phyloP scores from a whole-genome alignment of 2,113 vertebrate species.

The Prochilodus magdalenae region DNA sequence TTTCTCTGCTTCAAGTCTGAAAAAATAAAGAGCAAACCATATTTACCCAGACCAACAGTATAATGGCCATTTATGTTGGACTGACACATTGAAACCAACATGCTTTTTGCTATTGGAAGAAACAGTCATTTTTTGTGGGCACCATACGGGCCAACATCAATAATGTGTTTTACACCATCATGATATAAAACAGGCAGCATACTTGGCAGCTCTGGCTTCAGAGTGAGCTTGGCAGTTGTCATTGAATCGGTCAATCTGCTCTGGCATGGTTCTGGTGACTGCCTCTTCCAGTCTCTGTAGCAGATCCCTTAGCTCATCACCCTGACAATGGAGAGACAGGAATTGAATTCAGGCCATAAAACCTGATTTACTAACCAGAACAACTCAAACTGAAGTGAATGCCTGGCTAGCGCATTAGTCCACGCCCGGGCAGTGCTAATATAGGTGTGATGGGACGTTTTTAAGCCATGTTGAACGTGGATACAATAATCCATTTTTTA shows the following conservation, averaged over 20 bases:
- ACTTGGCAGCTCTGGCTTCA: slow-evolving; percentile 87
- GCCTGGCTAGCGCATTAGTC: too few relatives aligned
- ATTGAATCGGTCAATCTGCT: slow-evolving; percentile 88
- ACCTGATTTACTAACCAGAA: not conserved
- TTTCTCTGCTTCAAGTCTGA: slow-evolving; percentile 86
- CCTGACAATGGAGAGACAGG: slow-evolving; percentile 61
- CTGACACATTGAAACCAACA: not conserved
- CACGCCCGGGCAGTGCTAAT: too few relatives aligned
- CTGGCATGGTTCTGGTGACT: slow-evolving; percentile 87
- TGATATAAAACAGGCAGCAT: slow-evolving; percentile 55
- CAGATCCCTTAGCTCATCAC: slow-evolving; percentile 80
- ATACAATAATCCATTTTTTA: too few relatives aligned
- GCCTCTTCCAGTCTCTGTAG: slow-evolving; percentile 88
- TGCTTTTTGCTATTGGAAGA: not conserved
- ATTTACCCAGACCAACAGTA: not conserved
- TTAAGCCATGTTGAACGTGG: too few relatives aligned
- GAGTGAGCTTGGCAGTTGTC: slow-evolving; percentile 84
- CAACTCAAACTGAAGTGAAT: too few relatives aligned
- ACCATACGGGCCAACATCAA: not conserved
- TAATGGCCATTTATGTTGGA: not conserved
- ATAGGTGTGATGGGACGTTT: too few relatives aligned
- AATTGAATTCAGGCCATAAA: too few relatives aligned
- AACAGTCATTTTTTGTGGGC: not conserved
- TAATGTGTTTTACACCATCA: not conserved
- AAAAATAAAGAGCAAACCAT: not conserved